Percentiles rank a stretch among this genome's conserved stretches.
Conservation (phyloP, 2,888 invertebrate genomes). For the Drosophila aldrichi region DNA sequence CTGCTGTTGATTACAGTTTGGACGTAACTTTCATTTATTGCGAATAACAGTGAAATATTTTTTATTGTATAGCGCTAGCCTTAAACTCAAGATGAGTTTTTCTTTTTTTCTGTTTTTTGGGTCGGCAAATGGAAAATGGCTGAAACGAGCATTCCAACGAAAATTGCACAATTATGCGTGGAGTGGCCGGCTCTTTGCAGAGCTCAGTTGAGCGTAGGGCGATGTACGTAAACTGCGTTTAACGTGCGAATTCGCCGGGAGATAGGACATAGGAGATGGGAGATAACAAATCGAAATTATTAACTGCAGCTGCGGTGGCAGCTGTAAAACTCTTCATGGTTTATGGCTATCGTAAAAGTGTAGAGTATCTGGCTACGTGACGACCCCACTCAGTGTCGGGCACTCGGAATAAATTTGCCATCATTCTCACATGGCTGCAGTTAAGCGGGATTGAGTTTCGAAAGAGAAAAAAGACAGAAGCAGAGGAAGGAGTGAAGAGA, state of each 20-base stretch:
- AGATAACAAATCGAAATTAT: constrained; percentile 67
- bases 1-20: constrained; percentile 78
- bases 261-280: constrained; percentile 7
- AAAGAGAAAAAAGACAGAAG: constrained; percentile 55
- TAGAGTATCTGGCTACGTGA: constrained; percentile 49
- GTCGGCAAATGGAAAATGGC: constrained; percentile 32
- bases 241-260: constrained; percentile 16
- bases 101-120: constrained; percentile 1
- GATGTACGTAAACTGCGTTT: constrained; percentile 27
- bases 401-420: constrained; percentile 34
- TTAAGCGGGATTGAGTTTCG: constrained; percentile 43
- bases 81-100: constrained; percentile 37
- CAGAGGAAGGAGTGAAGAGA: background rate
- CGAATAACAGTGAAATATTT: constrained; percentile 75
- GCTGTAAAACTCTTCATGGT: constrained; percentile 35
- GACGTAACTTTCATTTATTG: constrained; percentile 78
- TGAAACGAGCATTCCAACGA: constrained; percentile 30
- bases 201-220: background rate
- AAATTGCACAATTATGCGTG: constrained; percentile 64
- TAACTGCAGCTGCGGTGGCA: constrained; percentile 65
- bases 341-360: constrained; percentile 45
- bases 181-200: background rate
- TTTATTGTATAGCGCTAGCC: constrained; percentile 57
- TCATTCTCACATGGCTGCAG: constrained; percentile 37
- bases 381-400: constrained; percentile 9